Evolutionary conservation across 2,113 vertebrate species (phyloP), one percentile per base, ranked within the genome.

Genomic region (Notothenia rossii): DNA sequence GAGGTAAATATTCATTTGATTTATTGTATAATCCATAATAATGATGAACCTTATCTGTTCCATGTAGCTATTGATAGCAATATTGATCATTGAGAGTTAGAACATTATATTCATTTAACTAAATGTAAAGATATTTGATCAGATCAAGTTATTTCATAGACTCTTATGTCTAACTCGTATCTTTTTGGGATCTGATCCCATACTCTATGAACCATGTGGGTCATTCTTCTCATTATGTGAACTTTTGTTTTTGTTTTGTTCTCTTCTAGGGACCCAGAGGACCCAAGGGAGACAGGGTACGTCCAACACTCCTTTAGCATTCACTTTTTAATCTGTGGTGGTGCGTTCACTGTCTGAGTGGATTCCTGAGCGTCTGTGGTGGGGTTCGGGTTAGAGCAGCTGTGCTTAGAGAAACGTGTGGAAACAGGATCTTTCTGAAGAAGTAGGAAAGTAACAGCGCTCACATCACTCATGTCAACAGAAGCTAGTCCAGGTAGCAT

Each of bases 221-320:
- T 59, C 29, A 36, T 20, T 20, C 33, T 29, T 0, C 20, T 12
- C 11, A 15, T 49, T 0, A 40, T 10, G 9, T 64, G 10, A 0
- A 0, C 0, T 66, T 54, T 3, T 48, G 11, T 14, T 63, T 40
- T 63, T 74, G 63, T 33, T 61, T 48, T 60, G 60, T 86, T 76
- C 18, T 0, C 14, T 49, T 36, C 72, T 8, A 98, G 97, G 98
- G 97, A 93, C 97, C 97, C 90, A 96, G 90, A 75, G 97, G 97
- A 68, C 94, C 96, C 80, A 97, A 93, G 88, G 98, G 97, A 86
- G 97, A 97, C 0, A 95, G 94, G 93, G 98, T 99, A 95, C 72
- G 96, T 84, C 49, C 64, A 61, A 36, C 77, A 29, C 43, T 61
- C 20, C 64, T 12, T 45, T 33, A 36, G 60, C 48, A 17, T 54